A percentile compares a stretch with the other conserved stretches of the same genome.
Conservation (phyloP, 2,113 vertebrate genomes). For the Megaceryle maxima region DNA sequence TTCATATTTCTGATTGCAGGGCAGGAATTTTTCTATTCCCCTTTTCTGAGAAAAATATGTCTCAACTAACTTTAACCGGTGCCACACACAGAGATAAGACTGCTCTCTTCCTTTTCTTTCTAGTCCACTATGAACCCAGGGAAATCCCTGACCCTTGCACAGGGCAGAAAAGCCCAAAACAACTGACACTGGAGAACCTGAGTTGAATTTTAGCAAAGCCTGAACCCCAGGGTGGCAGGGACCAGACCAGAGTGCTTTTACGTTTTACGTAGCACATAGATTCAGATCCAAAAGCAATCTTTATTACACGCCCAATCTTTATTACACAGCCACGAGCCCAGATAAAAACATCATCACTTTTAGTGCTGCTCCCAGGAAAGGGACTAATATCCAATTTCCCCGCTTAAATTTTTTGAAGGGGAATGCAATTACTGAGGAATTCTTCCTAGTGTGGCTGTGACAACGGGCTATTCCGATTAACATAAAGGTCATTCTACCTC, state of each 20-base stretch:
- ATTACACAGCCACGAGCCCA: not conserved
- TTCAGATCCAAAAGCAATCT: not conserved
- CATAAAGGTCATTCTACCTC: not conserved
- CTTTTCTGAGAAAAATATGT: not conserved
- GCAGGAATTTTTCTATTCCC: not conserved
- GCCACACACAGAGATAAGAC: not conserved
- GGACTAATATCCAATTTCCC: not conserved
- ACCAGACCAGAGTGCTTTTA: not conserved
- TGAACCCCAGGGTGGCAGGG: not conserved
- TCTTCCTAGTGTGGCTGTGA: not conserved
- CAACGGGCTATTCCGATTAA: not conserved
- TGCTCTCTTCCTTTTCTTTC: not conserved
- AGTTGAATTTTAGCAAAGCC: not conserved
- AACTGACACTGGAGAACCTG: not conserved
- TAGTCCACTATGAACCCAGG: not conserved
- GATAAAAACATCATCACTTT: not conserved
- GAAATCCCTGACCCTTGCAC: not conserved
- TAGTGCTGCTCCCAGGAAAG: not conserved
- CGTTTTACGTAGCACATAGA: not conserved
- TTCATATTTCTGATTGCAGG: not conserved
- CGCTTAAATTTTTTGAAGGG: not conserved
- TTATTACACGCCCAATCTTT: not conserved
- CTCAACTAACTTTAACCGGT: not conserved
- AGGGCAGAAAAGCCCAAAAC: not conserved
- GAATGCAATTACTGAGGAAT: not conserved